Percentiles rank a stretch among this genome's conserved stretches.
Evolutionary conservation across 2,113 vertebrate species (phyloP).

Genomic region (Eptesicus fuscus): DNA sequence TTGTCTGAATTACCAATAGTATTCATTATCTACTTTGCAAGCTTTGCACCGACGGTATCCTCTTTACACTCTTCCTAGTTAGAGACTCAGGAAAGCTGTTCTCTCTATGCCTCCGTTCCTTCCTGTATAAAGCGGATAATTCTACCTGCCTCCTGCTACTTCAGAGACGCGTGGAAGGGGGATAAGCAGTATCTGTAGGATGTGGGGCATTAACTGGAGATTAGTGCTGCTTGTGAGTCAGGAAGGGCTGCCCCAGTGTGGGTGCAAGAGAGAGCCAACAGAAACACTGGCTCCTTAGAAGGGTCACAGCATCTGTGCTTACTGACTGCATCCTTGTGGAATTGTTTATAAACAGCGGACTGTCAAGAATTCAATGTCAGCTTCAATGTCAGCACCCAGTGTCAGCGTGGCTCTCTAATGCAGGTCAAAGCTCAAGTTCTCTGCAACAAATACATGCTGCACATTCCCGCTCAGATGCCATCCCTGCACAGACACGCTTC

Average conservation of each 20-base stretch:
- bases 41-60: background rate
- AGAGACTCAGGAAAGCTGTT: background rate
- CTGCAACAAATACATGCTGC: background rate
- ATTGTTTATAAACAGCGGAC: conserved; percentile 43
- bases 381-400: background rate
- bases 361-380: conserved; percentile 35
- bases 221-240: background rate
- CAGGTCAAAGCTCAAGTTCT: background rate
- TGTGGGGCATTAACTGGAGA: background rate
- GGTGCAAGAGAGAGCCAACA: conserved; percentile 16
- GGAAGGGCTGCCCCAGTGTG: background rate
- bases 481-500: background rate
- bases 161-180: background rate
- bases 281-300: conserved; percentile 47
- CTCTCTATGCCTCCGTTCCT: background rate
- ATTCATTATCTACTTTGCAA: background rate
- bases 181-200: background rate
- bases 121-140: background rate
- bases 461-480: background rate
- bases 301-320: conserved; percentile 28
- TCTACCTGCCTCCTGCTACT: background rate
- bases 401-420: background rate
- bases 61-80: background rate
- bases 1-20: background rate
- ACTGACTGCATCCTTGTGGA: conserved; percentile 28